phyloP scores from a whole-genome alignment of 2,888 invertebrate genomes.

The Hydrotaea diabolus region DNA sequence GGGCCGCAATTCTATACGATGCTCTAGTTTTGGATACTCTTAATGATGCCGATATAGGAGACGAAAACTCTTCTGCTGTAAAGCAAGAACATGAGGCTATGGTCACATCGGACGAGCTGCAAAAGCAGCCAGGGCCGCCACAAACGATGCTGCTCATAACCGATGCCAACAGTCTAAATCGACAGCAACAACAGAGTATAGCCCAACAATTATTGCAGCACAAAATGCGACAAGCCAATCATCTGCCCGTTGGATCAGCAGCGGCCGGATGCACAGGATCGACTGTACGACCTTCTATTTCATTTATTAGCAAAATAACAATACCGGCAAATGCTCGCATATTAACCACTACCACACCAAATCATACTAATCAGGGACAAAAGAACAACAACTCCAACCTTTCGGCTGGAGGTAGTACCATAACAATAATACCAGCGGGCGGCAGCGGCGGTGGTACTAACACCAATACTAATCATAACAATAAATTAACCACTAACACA shows the following conservation, averaged over 20 bases:
- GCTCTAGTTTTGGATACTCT: conserved; percentile 78
- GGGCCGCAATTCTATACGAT: conserved; percentile 78
- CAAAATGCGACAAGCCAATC: conserved; percentile 65
- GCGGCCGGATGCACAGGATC: conserved; percentile 30
- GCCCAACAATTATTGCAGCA: conserved; percentile 69
- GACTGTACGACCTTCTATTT: conserved; percentile 74
- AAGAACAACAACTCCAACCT: conserved; percentile 61
- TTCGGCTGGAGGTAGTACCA: conserved; percentile 68
- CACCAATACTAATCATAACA: conserved; percentile 63
- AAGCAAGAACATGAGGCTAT: conserved; percentile 46
- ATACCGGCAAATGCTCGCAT: conserved; percentile 76
- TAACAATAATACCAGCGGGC: conserved; percentile 70
- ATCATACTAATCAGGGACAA: conserved; percentile 45
- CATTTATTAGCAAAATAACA: conserved; percentile 78
- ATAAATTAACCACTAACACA: conserved; percentile 66
- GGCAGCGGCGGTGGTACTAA: conserved; percentile 52
- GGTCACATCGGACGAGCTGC: conserved; percentile 15
- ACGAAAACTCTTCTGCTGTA: conserved; percentile 59
- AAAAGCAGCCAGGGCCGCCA: conserved; percentile 63
- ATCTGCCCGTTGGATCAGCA: background rate
- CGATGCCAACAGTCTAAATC: conserved; percentile 75
- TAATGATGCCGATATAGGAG: conserved; percentile 75
- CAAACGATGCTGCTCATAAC: conserved; percentile 77
- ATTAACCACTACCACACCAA: conserved; percentile 69
- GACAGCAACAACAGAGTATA: conserved; percentile 71